phyloP scores from a whole-genome alignment of 1,140 invertebrate genomes.

The Euglossa dilemma region DNA sequence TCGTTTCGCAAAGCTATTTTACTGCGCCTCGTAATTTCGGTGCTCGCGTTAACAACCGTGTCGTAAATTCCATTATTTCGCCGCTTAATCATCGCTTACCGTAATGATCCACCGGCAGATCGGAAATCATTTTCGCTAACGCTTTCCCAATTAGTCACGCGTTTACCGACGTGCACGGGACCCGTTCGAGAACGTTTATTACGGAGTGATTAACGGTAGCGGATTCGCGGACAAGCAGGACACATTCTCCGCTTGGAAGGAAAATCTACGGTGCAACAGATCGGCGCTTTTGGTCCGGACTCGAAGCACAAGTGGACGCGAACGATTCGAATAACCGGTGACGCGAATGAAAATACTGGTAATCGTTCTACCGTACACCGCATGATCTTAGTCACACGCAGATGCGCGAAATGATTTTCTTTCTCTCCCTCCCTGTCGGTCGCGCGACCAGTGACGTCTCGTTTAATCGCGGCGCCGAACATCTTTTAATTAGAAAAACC shows the following conservation, averaged over 20 bases:
- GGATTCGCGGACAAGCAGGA: conserved; percentile 25
- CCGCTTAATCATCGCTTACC: no score
- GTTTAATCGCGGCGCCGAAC: conserved; percentile 37
- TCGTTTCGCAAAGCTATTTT: conserved; percentile 6
- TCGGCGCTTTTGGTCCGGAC: conserved; percentile 12
- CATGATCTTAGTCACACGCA: conserved; percentile 39
- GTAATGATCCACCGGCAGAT: background rate
- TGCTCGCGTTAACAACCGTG: background rate
- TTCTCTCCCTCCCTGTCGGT: background rate
- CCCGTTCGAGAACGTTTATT: background rate
- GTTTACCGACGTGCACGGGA: background rate
- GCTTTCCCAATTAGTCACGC: background rate
- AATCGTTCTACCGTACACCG: conserved; percentile 38
- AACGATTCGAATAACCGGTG: conserved; percentile 36
- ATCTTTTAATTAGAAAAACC: conserved; percentile 24
- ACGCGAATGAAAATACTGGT: conserved; percentile 44
- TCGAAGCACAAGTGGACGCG: conserved; percentile 27
- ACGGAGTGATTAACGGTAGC: background rate
- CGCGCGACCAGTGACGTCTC: conserved; percentile 38
- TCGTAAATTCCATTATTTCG: conserved; percentile 1
- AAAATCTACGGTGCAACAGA: background rate
- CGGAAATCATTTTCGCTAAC: background rate
- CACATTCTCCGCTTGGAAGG: conserved; percentile 1
- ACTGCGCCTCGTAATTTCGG: background rate
- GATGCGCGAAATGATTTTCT: conserved; percentile 46